phyloP scores from a whole-genome alignment of 2,888 invertebrate genomes.

The Ceraclea dissimilis region DNA sequence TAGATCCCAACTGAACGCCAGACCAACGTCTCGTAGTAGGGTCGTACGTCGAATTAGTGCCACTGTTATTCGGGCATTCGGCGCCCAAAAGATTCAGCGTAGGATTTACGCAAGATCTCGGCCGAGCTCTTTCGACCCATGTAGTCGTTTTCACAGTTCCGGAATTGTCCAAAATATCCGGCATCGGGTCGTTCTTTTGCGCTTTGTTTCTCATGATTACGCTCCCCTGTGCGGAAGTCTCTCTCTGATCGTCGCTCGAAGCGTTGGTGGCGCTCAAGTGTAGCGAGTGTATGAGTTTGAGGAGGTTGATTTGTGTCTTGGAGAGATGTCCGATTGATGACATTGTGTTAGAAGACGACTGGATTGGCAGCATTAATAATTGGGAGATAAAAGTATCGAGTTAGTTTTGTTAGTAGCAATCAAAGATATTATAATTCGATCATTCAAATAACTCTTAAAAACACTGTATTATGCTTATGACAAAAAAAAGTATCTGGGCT shows the following conservation, averaged over 20 bases:
- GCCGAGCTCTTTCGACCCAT: conserved; percentile 50
- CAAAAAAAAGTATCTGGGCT: no score
- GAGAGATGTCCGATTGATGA: conserved; percentile 44
- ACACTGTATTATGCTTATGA: no score
- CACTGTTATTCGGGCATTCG: conserved; percentile 44
- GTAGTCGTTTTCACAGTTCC: conserved; percentile 42
- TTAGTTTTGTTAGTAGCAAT: conserved; percentile 7
- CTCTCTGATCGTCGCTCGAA: conserved; percentile 43
- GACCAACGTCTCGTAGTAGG: conserved; percentile 59
- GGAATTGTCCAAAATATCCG: conserved; percentile 52
- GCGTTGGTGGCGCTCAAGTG: conserved; percentile 39
- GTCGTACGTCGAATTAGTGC: conserved; percentile 35
- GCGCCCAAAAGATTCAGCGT: conserved; percentile 33
- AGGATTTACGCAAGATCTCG: conserved; percentile 64
- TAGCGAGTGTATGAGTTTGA: conserved; percentile 51
- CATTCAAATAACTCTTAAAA: no score
- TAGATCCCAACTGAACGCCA: conserved; percentile 60
- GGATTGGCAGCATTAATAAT: conserved; percentile 2
- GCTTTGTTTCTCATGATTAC: conserved; percentile 47
- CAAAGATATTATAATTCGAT: no score
- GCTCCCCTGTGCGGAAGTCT: conserved; percentile 44
- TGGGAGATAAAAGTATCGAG: background rate
- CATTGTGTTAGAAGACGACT: conserved; percentile 27
- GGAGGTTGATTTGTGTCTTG: conserved; percentile 51
- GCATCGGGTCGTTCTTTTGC: conserved; percentile 44